Evolutionary conservation across 2,113 vertebrate genomes (phyloP).

Genomic region (Oncorhynchus mykiss): DNA sequence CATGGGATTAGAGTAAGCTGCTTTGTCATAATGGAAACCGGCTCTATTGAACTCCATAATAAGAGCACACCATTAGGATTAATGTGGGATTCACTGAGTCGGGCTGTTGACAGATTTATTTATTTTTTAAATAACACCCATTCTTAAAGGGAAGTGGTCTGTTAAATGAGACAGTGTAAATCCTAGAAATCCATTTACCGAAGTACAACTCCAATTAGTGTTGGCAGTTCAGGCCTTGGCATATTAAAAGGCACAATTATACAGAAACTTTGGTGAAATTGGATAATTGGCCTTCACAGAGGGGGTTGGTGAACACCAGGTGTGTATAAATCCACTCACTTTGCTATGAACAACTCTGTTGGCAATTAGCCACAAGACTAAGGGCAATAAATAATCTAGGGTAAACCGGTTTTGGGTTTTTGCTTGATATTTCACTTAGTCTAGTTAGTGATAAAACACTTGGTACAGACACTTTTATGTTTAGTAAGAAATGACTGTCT

Average conservation of each 20-base stretch:
- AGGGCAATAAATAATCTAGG: slow-evolving; percentile 60
- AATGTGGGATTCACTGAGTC: slow-evolving; percentile 37
- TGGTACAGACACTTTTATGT: slow-evolving; percentile 13
- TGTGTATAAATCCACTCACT: slow-evolving; percentile 44
- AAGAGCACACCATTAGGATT: slow-evolving; percentile 45
- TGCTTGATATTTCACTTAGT: neutral
- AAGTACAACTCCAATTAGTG: slow-evolving; percentile 55
- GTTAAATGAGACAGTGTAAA: slow-evolving; percentile 33
- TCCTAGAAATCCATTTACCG: slow-evolving; percentile 32
- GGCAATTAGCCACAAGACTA: slow-evolving; percentile 26
- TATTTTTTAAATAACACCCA: slow-evolving; percentile 34
- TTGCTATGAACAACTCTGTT: slow-evolving; percentile 43
- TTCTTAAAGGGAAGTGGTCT: slow-evolving; percentile 30
- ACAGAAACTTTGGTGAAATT: slow-evolving; percentile 34
- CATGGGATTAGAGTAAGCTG: slow-evolving; percentile 66
- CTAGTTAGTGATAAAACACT: neutral
- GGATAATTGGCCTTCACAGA: slow-evolving; percentile 35
- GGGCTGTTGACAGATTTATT: slow-evolving; percentile 26
- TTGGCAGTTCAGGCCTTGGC: slow-evolving; percentile 45
- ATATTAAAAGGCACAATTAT: slow-evolving; percentile 54
- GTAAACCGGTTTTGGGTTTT: slow-evolving; percentile 33
- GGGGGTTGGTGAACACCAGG: slow-evolving; percentile 45
- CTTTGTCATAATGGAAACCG: slow-evolving; percentile 63
- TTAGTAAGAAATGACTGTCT: slow-evolving; percentile 5
- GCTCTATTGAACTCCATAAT: slow-evolving; percentile 54